phyloP scores from a whole-genome alignment of 1,140 invertebrate genomes.

The Agraylea sexmaculata region DNA sequence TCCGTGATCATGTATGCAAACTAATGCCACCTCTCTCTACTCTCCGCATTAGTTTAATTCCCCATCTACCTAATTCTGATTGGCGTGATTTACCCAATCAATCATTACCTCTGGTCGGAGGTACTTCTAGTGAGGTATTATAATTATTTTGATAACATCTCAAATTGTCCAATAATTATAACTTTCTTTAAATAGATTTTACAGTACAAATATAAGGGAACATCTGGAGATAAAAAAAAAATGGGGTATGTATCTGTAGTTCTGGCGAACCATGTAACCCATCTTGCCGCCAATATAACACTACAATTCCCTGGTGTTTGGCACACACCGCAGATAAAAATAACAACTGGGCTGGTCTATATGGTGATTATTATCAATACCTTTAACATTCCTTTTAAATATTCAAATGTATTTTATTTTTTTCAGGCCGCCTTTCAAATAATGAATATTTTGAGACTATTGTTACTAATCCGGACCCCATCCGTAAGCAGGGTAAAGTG shows the following conservation, averaged over 20 bases:
- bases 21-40: slow-evolving; percentile 58
- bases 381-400: not conserved
- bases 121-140: slow-evolving; percentile 27
- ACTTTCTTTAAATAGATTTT: not conserved
- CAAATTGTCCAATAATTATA: too few relatives aligned
- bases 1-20: slow-evolving; percentile 67
- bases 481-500: slow-evolving; percentile 67
- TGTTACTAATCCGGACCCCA: slow-evolving; percentile 67
- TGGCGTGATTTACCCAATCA: slow-evolving; percentile 72
- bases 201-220: not conserved
- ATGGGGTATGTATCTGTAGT: slow-evolving; percentile 61
- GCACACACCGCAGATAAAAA: slow-evolving; percentile 68
- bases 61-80: slow-evolving; percentile 53
- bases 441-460: slow-evolving; percentile 67
- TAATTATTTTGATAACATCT: too few relatives aligned
- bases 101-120: slow-evolving; percentile 47
- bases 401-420: not conserved
- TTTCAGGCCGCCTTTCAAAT: slow-evolving; percentile 52
- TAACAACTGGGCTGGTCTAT: slow-evolving; percentile 63
- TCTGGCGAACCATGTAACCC: slow-evolving; percentile 46
- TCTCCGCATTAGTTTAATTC: slow-evolving; percentile 57
- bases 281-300: slow-evolving; percentile 57
- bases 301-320: slow-evolving; percentile 71
- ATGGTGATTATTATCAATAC: slow-evolving; percentile 27
- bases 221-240: slow-evolving; percentile 31